These are phyloP conservation scores for Cricetomys ansorgei DNA, from an alignment of 2,113 vertebrate species.

Conservation along the genomic window DNA sequence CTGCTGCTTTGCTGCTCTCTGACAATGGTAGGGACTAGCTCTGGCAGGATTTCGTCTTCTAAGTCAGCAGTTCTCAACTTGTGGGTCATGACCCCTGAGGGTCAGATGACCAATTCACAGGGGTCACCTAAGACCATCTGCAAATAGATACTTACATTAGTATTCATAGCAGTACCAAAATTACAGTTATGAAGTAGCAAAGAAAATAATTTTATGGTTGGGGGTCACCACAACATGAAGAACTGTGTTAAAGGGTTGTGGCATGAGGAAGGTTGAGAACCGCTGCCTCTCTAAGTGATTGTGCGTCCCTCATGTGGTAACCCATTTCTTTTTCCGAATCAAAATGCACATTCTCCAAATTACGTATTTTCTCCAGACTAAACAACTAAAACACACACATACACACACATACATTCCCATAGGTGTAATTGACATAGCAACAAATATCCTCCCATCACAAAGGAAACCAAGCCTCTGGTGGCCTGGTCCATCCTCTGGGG, in stretches of 20 bases:
- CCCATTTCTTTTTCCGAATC: neutral
- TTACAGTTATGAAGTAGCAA: too few relatives aligned
- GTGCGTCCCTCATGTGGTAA: neutral
- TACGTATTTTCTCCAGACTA: neutral
- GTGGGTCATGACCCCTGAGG: too few relatives aligned
- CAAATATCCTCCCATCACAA: neutral
- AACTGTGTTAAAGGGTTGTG: too few relatives aligned
- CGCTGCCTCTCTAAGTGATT: too few relatives aligned
- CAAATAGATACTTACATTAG: too few relatives aligned
- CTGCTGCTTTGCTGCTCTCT: neutral
- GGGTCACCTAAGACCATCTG: too few relatives aligned
- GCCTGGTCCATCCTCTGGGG: neutral
- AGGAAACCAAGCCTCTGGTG: conserved; percentile 31
- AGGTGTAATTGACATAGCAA: neutral
- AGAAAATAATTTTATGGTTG: too few relatives aligned
- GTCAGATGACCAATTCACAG: too few relatives aligned
- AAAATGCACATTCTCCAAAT: neutral
- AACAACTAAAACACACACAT: neutral
- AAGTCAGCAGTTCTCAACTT: too few relatives aligned
- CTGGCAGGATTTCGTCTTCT: neutral
- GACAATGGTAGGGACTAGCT: neutral
- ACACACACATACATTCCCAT: neutral
- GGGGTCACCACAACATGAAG: too few relatives aligned
- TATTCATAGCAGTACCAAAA: too few relatives aligned
- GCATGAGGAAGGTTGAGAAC: too few relatives aligned